These are phyloP conservation scores for Actenoides lindsayi DNA, from an alignment of 2,113 vertebrate genomes.

Conservation along the genomic window DNA sequence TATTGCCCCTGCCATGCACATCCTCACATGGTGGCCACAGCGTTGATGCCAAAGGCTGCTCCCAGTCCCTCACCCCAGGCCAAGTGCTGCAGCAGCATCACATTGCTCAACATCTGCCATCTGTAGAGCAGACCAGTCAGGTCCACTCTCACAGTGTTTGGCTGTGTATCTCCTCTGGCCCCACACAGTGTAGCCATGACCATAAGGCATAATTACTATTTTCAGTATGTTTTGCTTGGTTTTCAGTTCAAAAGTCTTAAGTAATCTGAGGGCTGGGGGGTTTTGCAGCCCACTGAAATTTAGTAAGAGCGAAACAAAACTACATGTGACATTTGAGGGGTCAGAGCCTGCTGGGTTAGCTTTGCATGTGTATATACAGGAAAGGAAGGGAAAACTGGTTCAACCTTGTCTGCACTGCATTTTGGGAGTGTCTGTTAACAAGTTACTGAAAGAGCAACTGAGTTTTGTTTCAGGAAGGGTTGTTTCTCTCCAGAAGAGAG, in stretches of 20 bases:
- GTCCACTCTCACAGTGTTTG: rapidly evolving
- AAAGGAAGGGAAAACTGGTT: background rate
- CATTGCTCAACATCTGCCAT: background rate
- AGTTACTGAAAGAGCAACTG: background rate
- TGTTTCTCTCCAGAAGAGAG: background rate
- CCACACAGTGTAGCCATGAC: rapidly evolving
- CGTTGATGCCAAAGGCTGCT: background rate
- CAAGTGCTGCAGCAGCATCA: background rate
- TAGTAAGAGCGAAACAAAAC: background rate
- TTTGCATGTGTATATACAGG: background rate
- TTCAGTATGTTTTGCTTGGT: background rate
- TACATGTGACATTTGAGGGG: background rate
- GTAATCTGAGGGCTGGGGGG: background rate
- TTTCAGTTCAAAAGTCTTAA: background rate
- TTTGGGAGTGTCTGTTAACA: background rate
- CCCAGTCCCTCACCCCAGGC: background rate
- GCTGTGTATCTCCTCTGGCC: background rate
- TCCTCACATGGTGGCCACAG: background rate
- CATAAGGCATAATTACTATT: background rate
- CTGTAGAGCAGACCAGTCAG: background rate
- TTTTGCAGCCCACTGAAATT: background rate
- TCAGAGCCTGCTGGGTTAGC: background rate
- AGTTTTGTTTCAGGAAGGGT: background rate
- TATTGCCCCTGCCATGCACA: rapidly evolving
- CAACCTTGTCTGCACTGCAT: background rate